phyloP scores from a whole-genome alignment of 2,888 invertebrate genomes.

The Drosophila rellima region DNA sequence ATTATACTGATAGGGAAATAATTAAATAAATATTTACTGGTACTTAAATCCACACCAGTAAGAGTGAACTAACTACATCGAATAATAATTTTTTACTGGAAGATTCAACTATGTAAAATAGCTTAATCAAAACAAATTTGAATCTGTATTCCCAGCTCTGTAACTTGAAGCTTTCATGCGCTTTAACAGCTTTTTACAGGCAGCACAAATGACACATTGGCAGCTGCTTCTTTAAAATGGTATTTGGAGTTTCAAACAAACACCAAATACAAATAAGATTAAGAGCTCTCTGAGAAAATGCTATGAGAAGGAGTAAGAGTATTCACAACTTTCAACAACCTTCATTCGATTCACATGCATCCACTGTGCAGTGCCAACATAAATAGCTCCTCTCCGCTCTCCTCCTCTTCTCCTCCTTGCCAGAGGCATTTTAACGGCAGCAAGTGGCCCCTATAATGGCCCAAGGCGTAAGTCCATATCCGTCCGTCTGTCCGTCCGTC shows the following conservation, averaged over 20 bases:
- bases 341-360: slow-evolving; percentile 12
- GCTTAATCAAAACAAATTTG: no score
- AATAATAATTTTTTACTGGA: no score
- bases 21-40: no score
- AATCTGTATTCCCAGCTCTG: no score
- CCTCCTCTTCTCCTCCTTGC: slow-evolving; percentile 16
- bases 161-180: neutral
- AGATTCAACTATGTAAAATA: no score
- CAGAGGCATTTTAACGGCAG: slow-evolving; percentile 51
- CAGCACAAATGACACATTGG: neutral
- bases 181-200: neutral
- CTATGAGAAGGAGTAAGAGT: neutral
- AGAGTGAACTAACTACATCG: no score
- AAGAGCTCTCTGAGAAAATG: neutral
- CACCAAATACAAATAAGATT: slow-evolving; percentile 12
- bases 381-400: slow-evolving; percentile 42
- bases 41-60: no score
- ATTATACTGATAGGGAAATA: no score
- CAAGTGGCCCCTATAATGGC: slow-evolving; percentile 77
- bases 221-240: neutral
- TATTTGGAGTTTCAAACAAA: neutral
- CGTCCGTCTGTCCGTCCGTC: slow-evolving; percentile 26
- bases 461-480: slow-evolving; percentile 79
- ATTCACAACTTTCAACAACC: slow-evolving; percentile 18
- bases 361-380: slow-evolving; percentile 50